Base-by-base conservation (phyloP, 2,797 vertebrate species). In the Siniperca obscura region DNA sequence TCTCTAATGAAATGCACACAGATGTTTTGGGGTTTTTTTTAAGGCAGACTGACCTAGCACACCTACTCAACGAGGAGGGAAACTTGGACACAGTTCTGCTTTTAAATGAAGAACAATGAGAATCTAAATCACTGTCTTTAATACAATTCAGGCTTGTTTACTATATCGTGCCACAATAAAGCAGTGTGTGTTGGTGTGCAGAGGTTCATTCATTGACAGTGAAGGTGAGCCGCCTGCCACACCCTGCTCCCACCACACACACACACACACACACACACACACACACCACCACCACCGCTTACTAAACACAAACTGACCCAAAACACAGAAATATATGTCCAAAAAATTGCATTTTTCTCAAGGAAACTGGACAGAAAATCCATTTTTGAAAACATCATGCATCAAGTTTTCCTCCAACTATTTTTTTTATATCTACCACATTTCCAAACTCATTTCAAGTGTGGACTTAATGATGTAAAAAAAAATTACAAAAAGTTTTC, bases 141-240 rank as follows among this genome's bases (percentile, higher is more conserved):
- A 19, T 4, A 27, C 19, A n/a, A 14, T 14, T 50, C 16, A 30
- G 22, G 19, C 21, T 10, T 19, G 13, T 53, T 74, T 12, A 36
- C 53, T 30, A 30, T 30, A 30, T 30, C 30, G 2, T 13, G 12
- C 2, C n/a, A n/a, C 50, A 7, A 22, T 16, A 61, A 57, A 40
- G 19, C 14, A 16, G n/a, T 34, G 17, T 74, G 19, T 48, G 52
- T 22, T 0, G 2, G 10, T 56, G 16, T 69, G 78, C 61, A 79
- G 70, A 67, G 60, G 42, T 86, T 91, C 92, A 94, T 92, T 93
- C 87, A 93, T 88, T 87, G 87, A 83, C 56, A 76, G 76, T 66
- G 34, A 48, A 76, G 76, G 93, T 93, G 94, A 91, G 92, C 69
- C 78, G 66, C 71, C 71, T 80, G 91, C 93, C 93, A 66, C 94